Conservation (phyloP, 1,140 invertebrate genomes). For the Meteorus sp. region DNA sequence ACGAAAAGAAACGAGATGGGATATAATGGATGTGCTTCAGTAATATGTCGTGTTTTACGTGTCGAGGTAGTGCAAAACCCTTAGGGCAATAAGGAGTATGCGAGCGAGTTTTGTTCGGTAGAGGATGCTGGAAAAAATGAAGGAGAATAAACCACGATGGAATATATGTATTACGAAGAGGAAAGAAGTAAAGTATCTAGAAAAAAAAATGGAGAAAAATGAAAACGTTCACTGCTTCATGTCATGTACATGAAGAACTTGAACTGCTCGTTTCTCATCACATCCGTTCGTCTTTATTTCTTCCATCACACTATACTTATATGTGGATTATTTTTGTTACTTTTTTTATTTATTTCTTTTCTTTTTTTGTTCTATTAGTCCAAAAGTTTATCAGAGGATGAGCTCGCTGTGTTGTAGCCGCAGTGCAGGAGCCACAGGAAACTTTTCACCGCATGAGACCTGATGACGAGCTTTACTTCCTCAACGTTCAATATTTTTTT, state of each 20-base stretch:
- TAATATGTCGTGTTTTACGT: not conserved
- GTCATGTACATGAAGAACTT: too few relatives aligned
- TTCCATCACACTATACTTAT: too few relatives aligned
- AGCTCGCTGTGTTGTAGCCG: slow-evolving; percentile 13
- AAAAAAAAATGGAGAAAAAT: not conserved
- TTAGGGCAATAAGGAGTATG: slow-evolving; percentile 5
- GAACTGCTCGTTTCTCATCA: too few relatives aligned
- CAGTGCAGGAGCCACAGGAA: slow-evolving; percentile 18
- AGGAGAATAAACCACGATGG: too few relatives aligned
- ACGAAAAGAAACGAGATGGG: not conserved
- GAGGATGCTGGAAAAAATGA: not conserved
- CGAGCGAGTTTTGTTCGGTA: not conserved
- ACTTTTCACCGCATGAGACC: slow-evolving; percentile 8
- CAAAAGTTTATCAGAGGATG: slow-evolving; percentile 36
- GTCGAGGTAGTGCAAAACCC: slow-evolving; percentile 6
- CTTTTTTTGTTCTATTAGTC: slow-evolving; percentile 17
- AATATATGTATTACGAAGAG: too few relatives aligned
- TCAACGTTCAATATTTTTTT: slow-evolving; percentile 12
- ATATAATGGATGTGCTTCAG: not conserved
- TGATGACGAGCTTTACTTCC: slow-evolving; percentile 7
- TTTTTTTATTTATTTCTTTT: not conserved
- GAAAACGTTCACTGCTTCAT: not conserved
- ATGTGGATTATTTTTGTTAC: slow-evolving; percentile 5
- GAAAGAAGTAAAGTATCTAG: too few relatives aligned
- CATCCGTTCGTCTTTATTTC: not conserved